These are phyloP conservation scores for Tauraco hartlaubi DNA, from an alignment of 2,797 vertebrate genomes.

Conservation along the genomic window DNA sequence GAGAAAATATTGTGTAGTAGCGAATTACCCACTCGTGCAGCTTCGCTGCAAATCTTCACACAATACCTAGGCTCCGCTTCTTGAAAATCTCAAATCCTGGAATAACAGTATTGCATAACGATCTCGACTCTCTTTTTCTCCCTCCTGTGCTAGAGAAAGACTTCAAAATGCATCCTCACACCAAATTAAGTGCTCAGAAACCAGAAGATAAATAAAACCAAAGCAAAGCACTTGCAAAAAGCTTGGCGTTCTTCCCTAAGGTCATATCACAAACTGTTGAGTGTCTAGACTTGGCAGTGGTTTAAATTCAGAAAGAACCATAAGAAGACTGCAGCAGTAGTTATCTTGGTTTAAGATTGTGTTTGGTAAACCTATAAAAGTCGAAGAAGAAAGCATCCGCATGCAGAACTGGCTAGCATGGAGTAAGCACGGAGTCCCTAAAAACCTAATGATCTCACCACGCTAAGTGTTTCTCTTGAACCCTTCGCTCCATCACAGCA, in stretches of 20 bases:
- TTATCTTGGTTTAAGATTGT: neutral
- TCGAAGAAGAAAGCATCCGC: neutral
- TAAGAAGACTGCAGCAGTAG: neutral
- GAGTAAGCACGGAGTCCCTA: neutral
- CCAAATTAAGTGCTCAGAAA: constrained; percentile 28
- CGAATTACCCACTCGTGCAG: neutral
- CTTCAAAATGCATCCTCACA: constrained; percentile 15
- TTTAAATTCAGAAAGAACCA: constrained; percentile 5
- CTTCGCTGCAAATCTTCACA: neutral
- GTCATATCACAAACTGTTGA: neutral
- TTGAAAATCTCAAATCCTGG: neutral
- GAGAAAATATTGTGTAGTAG: constrained; percentile 45
- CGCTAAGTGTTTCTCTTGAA: neutral
- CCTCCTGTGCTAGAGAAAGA: neutral
- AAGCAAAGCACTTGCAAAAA: constrained; percentile 19
- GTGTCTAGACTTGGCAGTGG: neutral
- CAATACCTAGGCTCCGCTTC: neutral
- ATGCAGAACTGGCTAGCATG: neutral
- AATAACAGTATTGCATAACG: neutral
- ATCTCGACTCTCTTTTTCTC: neutral
- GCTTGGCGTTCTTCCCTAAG: neutral
- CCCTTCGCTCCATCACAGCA: neutral
- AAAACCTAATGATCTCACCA: neutral
- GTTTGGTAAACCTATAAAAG: neutral
- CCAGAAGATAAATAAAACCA: constrained; percentile 11